Percentiles rank a stretch among this genome's conserved stretches.
These are phyloP conservation scores for Dromas ardeola DNA, from an alignment of 2,113 vertebrate genomes.

Conservation along the genomic window DNA sequence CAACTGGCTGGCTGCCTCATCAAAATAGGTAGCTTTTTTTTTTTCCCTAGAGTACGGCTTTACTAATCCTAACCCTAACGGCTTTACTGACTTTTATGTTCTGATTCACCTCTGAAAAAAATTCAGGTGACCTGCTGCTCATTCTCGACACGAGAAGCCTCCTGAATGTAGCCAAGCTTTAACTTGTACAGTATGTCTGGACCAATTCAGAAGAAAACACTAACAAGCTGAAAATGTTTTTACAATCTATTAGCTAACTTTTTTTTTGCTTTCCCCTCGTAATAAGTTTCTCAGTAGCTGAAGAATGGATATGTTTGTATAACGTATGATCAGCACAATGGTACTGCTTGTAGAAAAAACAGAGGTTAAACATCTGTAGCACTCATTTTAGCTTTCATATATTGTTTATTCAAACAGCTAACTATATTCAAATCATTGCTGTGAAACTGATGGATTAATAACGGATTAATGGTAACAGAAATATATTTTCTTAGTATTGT, in stretches of 20 bases:
- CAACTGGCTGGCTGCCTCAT: background rate
- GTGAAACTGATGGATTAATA: background rate
- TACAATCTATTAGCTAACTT: background rate
- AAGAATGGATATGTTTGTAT: background rate
- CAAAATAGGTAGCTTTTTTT: background rate
- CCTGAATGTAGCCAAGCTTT: background rate
- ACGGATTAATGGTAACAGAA: background rate
- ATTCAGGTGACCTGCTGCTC: background rate
- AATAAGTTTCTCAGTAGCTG: background rate
- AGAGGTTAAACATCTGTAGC: background rate
- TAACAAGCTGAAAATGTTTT: background rate
- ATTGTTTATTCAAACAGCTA: background rate
- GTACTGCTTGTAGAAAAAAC: background rate
- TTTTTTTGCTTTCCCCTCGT: background rate
- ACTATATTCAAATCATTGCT: background rate
- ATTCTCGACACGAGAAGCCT: background rate
- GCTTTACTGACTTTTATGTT: too few relatives aligned
- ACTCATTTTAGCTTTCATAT: background rate
- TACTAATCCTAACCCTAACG: too few relatives aligned
- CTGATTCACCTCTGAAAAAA: background rate
- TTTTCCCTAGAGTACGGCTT: background rate
- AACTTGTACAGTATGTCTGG: background rate
- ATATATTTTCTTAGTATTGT: background rate
- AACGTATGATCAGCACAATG: background rate
- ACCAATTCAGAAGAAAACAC: background rate